Conservation (phyloP, 2,888 invertebrate genomes). For the Lacanobia oleracea region DNA sequence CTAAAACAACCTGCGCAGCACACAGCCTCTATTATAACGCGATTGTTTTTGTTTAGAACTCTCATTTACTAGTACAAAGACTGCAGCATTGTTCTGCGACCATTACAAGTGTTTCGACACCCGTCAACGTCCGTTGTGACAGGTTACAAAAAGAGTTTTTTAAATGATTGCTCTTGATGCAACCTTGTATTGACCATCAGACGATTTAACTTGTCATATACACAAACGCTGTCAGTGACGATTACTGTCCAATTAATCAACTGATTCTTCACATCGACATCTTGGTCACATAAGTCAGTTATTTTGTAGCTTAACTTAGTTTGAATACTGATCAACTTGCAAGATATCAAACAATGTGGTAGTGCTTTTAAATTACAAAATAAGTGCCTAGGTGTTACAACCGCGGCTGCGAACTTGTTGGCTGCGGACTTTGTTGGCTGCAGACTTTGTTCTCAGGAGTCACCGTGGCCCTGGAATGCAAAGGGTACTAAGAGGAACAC, state of each 20-base stretch:
- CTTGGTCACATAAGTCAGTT: constrained; percentile 7
- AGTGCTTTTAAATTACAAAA: constrained; percentile 12
- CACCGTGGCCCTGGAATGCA: too few relatives aligned
- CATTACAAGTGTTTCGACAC: constrained; percentile 86
- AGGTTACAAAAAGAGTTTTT: constrained; percentile 79
- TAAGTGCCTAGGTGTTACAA: neutral
- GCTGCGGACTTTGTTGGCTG: too few relatives aligned
- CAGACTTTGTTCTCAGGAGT: too few relatives aligned
- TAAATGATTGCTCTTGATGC: constrained; percentile 72
- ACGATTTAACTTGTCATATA: constrained; percentile 70
- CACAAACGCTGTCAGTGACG: constrained; percentile 65
- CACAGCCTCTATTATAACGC: constrained; percentile 79
- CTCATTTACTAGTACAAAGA: constrained; percentile 80
- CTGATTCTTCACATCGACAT: constrained; percentile 40
- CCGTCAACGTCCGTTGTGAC: constrained; percentile 84
- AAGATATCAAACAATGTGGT: constrained; percentile 1
- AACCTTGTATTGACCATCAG: constrained; percentile 77
- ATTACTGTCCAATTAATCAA: constrained; percentile 59
- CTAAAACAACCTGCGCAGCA: constrained; percentile 83
- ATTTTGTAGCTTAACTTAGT: neutral
- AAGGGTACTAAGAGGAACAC: too few relatives aligned
- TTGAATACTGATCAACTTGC: constrained; percentile 1
- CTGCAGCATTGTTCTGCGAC: constrained; percentile 80
- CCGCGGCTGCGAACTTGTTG: too few relatives aligned
- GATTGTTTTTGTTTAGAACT: constrained; percentile 84